Conservation (phyloP, 2,113 vertebrate species). For the pig (Sus scrofa) region DNA sequence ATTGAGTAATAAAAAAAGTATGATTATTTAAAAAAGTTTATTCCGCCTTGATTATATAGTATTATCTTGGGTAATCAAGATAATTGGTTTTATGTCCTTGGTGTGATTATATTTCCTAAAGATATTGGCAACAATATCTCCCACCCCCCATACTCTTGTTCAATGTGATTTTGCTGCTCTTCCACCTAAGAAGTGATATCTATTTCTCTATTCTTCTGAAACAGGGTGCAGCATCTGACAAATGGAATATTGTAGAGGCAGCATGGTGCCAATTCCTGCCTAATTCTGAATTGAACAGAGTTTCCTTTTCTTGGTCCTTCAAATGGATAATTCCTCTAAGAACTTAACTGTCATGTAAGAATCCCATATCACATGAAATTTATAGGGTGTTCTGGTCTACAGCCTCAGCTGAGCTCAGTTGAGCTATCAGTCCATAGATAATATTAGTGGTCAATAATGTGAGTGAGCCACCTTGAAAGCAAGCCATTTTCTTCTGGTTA, state of each 20-base stretch:
- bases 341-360: not conserved
- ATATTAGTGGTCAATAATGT: not conserved
- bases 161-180: not conserved
- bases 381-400: not conserved
- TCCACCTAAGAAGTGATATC: not conserved
- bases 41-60: not conserved
- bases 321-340: not conserved
- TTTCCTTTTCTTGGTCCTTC: not conserved
- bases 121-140: not conserved
- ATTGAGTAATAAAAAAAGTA: too few species aligned
- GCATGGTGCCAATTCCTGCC: not conserved
- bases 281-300: not conserved
- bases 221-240: not conserved
- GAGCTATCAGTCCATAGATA: fast-evolving
- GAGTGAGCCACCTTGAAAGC: not conserved
- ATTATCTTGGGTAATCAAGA: conserved; percentile 8
- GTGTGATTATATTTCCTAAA: not conserved
- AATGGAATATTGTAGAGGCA: not conserved
- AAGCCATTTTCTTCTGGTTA: not conserved
- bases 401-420: not conserved
- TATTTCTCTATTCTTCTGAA: not conserved
- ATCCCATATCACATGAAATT: not conserved
- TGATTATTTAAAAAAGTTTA: not conserved
- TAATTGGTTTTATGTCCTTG: not conserved
- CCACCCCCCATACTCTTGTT: not conserved